These are phyloP conservation scores for Branchipolynoe longqiensis DNA, from an alignment of 2,888 invertebrate genomes.

Conservation along the genomic window DNA sequence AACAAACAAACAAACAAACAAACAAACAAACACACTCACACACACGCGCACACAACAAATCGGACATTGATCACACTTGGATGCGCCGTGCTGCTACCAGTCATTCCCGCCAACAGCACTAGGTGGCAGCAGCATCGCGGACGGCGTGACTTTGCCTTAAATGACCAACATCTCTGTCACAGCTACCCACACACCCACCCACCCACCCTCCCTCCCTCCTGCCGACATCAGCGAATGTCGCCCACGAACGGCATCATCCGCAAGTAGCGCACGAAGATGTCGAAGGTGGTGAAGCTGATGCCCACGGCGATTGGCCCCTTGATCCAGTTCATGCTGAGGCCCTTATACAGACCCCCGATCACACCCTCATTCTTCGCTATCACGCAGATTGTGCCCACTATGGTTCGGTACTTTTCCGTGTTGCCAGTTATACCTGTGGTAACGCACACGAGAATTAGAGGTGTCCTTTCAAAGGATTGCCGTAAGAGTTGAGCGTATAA, in stretches of 20 bases:
- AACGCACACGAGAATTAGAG: too few species aligned
- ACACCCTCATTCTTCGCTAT: constrained; percentile 89
- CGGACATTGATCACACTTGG: too few species aligned
- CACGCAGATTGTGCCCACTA: constrained; percentile 85
- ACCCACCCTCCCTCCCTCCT: background rate
- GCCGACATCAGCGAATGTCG: constrained; percentile 3
- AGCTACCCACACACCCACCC: background rate
- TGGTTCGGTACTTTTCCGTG: constrained; percentile 84
- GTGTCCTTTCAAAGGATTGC: too few species aligned
- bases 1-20: too few species aligned
- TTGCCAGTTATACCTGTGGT: constrained; percentile 83
- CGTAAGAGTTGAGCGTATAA: too few species aligned
- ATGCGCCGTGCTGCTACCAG: too few species aligned
- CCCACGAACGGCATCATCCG: constrained; percentile 65
- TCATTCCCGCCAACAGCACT: too few species aligned
- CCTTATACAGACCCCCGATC: constrained; percentile 95
- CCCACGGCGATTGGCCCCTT: constrained; percentile 88
- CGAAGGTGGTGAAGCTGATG: constrained; percentile 97
- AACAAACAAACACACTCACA: too few species aligned
- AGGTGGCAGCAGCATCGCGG: constrained; percentile 5
- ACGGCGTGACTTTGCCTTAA: too few species aligned
- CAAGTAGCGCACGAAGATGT: constrained; percentile 83
- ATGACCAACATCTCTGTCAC: too few species aligned
- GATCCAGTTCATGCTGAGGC: constrained; percentile 99
- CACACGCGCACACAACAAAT: too few species aligned